phyloP scores from a whole-genome alignment of 2,888 invertebrate genomes.

The Noctua janthina region DNA sequence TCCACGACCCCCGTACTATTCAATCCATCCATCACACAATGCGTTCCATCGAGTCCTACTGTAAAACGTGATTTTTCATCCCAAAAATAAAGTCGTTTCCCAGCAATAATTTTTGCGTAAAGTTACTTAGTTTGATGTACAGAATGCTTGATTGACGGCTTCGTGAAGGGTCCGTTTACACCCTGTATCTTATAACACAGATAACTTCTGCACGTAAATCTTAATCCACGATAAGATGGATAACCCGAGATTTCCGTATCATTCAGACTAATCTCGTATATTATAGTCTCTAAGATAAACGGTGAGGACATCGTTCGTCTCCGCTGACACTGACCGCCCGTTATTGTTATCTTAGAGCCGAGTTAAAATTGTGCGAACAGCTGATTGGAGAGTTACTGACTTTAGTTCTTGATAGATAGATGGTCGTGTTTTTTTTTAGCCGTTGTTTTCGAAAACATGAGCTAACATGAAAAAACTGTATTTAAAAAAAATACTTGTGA shows the following conservation, averaged over 20 bases:
- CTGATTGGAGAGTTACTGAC: conserved; percentile 33
- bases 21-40: too few relatives aligned
- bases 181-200: background rate
- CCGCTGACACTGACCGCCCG: conserved; percentile 29
- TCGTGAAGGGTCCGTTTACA: too few relatives aligned
- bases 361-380: conserved; percentile 37
- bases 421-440: background rate
- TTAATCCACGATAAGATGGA: conserved; percentile 34
- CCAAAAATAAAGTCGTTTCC: too few relatives aligned
- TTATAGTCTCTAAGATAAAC: conserved; percentile 19
- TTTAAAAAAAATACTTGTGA: too few relatives aligned
- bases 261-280: conserved; percentile 15
- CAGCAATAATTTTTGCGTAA: too few relatives aligned
- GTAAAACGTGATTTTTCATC: too few relatives aligned
- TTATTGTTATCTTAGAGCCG: conserved; percentile 45
- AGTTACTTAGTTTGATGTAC: too few relatives aligned
- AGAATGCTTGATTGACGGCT: too few relatives aligned
- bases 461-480: too few relatives aligned
- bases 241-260: conserved; percentile 5
- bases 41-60: too few relatives aligned
- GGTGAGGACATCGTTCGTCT: conserved; percentile 7
- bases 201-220: background rate
- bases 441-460: background rate
- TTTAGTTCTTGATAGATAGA: conserved; percentile 2
- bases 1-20: too few relatives aligned